Evolutionary conservation across 2,888 invertebrate species (phyloP).

Genomic region (Nymphalis urticae): DNA sequence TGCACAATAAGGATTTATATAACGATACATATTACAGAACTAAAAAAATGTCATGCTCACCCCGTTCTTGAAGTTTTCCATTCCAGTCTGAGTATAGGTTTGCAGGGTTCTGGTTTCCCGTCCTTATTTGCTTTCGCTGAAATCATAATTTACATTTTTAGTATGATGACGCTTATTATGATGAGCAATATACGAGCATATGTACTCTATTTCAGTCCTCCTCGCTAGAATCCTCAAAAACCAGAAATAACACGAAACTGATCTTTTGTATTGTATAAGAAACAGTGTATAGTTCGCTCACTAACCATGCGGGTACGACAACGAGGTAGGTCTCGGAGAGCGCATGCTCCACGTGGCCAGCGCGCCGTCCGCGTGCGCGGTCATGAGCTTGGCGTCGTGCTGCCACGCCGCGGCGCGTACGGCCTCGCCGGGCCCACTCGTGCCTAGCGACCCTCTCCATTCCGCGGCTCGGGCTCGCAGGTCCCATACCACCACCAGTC

Average conservation of each 20-base stretch:
- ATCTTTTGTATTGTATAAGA: too few relatives aligned
- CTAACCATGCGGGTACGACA: slow-evolving; percentile 96
- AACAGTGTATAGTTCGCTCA: slow-evolving; percentile 14
- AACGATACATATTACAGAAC: too few relatives aligned
- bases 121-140: slow-evolving; percentile 95
- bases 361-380: slow-evolving; percentile 97
- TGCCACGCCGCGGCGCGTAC: slow-evolving; percentile 97
- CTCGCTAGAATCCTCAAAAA: too few relatives aligned
- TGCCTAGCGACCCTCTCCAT: slow-evolving; percentile 89
- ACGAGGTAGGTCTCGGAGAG: slow-evolving; percentile 88
- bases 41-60: slow-evolving; percentile 71
- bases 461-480: slow-evolving; percentile 92
- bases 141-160: slow-evolving; percentile 47
- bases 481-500: slow-evolving; percentile 98
- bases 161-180: background rate
- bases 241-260: too few relatives aligned
- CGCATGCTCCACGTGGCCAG: slow-evolving; percentile 95
- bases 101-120: slow-evolving; percentile 95
- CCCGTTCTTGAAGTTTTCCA: slow-evolving; percentile 95
- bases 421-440: slow-evolving; percentile 89
- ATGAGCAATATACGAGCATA: too few relatives aligned
- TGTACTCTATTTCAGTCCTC: too few relatives aligned
- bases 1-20: too few relatives aligned
- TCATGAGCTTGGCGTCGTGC: slow-evolving; percentile 98
- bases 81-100: slow-evolving; percentile 96